phyloP scores from a whole-genome alignment of 2,888 invertebrate genomes.

The Nysson spinosus region DNA sequence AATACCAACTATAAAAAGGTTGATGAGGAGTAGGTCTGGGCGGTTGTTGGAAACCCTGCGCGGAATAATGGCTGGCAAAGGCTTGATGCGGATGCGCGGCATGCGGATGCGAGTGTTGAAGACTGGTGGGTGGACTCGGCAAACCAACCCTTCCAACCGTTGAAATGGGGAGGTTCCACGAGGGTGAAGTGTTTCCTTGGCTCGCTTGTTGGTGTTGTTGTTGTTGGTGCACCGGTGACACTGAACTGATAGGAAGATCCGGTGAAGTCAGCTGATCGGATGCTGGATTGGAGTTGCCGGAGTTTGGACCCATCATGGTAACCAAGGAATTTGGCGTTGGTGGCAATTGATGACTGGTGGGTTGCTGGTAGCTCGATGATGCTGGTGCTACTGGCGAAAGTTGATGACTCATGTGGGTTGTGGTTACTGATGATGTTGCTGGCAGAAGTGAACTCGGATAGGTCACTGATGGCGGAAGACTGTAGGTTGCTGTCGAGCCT shows the following conservation, averaged over 20 bases:
- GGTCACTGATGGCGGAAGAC: constrained; percentile 78
- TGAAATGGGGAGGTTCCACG: constrained; percentile 69
- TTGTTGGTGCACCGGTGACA: constrained; percentile 62
- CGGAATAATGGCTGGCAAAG: constrained; percentile 67
- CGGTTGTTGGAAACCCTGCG: constrained; percentile 71
- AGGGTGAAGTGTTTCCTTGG: constrained; percentile 63
- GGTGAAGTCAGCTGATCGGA: constrained; percentile 65
- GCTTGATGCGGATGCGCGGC: constrained; percentile 67
- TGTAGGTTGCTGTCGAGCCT: constrained; percentile 72
- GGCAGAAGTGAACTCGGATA: constrained; percentile 72
- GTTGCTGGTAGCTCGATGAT: constrained; percentile 79
- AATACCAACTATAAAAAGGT: constrained; percentile 70
- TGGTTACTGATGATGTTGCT: constrained; percentile 78
- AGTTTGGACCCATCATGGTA: constrained; percentile 78
- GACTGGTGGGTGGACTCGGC: constrained; percentile 63
- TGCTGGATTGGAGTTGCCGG: constrained; percentile 72
- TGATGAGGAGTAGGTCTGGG: constrained; percentile 66
- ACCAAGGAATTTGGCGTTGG: constrained; percentile 77
- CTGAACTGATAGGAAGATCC: constrained; percentile 67
- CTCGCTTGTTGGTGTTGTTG: constrained; percentile 53
- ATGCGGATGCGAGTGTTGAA: constrained; percentile 66
- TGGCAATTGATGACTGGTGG: constrained; percentile 72
- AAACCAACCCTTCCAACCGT: constrained; percentile 58
- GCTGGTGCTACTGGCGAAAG: constrained; percentile 70
- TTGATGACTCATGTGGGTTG: constrained; percentile 79